phyloP scores from a whole-genome alignment of 2,797 vertebrate species.

The Semotilus atromaculatus region DNA sequence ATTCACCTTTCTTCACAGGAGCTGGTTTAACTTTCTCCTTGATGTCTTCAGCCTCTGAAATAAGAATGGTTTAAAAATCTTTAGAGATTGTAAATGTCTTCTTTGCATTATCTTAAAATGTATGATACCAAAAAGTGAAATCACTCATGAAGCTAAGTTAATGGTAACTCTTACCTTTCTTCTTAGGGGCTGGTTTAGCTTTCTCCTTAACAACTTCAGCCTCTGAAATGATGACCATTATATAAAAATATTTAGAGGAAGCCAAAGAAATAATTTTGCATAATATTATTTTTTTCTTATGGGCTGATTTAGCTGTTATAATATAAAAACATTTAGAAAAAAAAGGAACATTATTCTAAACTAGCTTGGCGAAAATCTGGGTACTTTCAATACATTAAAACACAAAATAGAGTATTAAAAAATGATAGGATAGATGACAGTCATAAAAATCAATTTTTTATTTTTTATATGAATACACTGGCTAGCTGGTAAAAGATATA shows the following conservation, averaged over 20 bases:
- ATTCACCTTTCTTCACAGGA: conserved; percentile 25
- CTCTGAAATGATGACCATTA: conserved; percentile 6
- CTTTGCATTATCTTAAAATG: neutral
- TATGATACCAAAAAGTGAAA: no score
- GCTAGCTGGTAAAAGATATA: neutral
- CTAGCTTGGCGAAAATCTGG: neutral
- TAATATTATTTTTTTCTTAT: conserved; percentile 37
- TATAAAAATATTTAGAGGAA: neutral
- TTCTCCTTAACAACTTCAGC: conserved; percentile 61
- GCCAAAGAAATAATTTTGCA: neutral
- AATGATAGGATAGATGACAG: neutral
- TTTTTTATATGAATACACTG: neutral
- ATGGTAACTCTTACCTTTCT: neutral
- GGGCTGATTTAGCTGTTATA: conserved; percentile 47
- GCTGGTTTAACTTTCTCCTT: conserved; percentile 15
- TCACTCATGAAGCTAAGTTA: neutral
- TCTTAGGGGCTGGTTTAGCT: conserved; percentile 55
- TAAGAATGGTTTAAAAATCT: neutral
- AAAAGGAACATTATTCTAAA: neutral
- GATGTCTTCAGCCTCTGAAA: conserved; percentile 10
- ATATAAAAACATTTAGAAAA: neutral
- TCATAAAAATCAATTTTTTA: neutral
- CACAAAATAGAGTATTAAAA: neutral
- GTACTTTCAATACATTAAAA: neutral
- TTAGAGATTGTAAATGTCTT: neutral